A percentile compares a stretch with the other conserved stretches of the same genome.
Conservation (phyloP, 2,888 invertebrate species). For the Clivina fossor region DNA sequence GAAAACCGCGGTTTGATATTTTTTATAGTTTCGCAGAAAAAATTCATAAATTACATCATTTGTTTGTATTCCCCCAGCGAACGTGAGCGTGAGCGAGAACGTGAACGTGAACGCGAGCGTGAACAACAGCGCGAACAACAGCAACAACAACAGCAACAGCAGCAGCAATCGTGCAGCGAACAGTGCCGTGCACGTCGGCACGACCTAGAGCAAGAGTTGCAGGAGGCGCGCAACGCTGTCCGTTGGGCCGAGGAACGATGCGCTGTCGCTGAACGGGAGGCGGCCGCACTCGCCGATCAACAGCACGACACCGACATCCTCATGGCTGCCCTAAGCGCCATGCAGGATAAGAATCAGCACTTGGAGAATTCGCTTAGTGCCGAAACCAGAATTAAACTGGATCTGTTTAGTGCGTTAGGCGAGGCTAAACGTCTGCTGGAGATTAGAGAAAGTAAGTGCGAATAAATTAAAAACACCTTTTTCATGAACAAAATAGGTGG, state of each 20-base stretch:
- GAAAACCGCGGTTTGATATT: too few species aligned
- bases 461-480: too few species aligned
- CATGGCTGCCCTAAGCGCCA: constrained; percentile 74
- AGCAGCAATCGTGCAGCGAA: constrained; percentile 35
- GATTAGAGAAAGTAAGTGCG: constrained; percentile 79
- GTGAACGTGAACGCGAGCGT: constrained; percentile 14
- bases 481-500: too few species aligned
- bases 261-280: constrained; percentile 61
- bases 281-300: constrained; percentile 48
- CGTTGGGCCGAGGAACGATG: constrained; percentile 63
- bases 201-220: constrained; percentile 64
- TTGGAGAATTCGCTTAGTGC: constrained; percentile 92
- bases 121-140: background rate
- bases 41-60: too few species aligned
- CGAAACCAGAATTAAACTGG: constrained; percentile 96
- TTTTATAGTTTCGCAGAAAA: too few species aligned
- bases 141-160: constrained; percentile 6
- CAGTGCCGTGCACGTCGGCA: constrained; percentile 55
- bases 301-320: constrained; percentile 72
- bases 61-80: too few species aligned
- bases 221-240: constrained; percentile 60
- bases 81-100: constrained; percentile 7
- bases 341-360: constrained; percentile 90
- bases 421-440: constrained; percentile 90
- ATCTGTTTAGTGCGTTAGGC: constrained; percentile 95